A percentile compares a stretch with the other conserved stretches of the same genome.
Evolutionary conservation across 2,113 vertebrate species (phyloP).

Genomic region (Thalassoma bifasciatum): DNA sequence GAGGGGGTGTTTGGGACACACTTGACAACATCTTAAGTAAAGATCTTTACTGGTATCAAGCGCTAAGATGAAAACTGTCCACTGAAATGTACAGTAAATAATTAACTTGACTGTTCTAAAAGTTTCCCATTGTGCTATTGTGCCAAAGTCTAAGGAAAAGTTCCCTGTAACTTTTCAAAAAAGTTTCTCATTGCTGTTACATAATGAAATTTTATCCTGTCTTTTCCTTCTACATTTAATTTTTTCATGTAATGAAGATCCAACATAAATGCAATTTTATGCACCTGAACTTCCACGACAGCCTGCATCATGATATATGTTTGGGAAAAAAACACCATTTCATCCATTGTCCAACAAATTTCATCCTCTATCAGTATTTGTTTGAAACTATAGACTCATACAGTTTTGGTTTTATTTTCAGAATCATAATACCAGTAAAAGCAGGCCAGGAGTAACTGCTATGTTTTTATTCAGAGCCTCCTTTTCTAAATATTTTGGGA

Average conservation of each 20-base stretch:
- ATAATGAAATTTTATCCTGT: too few species aligned
- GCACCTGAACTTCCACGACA: background rate
- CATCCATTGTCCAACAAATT: too few species aligned
- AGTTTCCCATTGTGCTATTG: too few species aligned
- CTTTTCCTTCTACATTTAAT: too few species aligned
- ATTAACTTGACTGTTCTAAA: background rate
- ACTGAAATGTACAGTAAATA: background rate
- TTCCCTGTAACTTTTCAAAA: background rate
- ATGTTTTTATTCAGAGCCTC: slow-evolving; percentile 9
- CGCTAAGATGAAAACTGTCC: background rate
- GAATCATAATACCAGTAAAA: background rate
- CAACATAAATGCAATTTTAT: too few species aligned
- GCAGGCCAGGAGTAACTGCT: slow-evolving; percentile 1
- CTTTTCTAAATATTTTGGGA: slow-evolving; percentile 11
- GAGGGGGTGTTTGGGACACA: background rate
- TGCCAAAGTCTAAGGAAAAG: background rate
- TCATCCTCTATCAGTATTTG: background rate
- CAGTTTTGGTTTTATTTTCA: background rate
- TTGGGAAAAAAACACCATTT: too few species aligned
- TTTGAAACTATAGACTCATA: background rate
- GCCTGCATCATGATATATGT: background rate
- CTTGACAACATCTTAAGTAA: background rate
- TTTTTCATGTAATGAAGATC: too few species aligned
- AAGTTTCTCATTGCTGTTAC: background rate
- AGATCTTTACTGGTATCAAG: background rate